These are phyloP conservation scores for Teinopalpus imperialis DNA, from an alignment of 2,888 invertebrate genomes.

Conservation along the genomic window DNA sequence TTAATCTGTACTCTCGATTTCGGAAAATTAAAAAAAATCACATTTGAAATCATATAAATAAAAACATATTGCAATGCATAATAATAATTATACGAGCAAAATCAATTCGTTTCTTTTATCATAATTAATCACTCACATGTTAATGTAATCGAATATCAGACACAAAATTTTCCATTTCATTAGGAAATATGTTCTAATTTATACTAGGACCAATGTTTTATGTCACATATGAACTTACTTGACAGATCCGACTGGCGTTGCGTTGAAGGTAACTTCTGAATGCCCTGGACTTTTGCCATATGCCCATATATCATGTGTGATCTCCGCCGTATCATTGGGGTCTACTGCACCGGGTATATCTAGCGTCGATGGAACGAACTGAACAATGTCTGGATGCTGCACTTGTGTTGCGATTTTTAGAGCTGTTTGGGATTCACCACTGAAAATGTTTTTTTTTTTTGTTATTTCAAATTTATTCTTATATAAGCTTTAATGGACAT, in stretches of 20 bases:
- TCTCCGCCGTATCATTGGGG: constrained; percentile 53
- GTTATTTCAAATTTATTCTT: too few relatives aligned
- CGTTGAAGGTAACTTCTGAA: constrained; percentile 83
- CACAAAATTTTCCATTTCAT: not conserved
- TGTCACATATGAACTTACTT: too few relatives aligned
- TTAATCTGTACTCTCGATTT: too few relatives aligned
- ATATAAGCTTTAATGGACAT: too few relatives aligned
- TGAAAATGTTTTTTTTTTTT: constrained; percentile 45
- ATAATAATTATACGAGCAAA: too few relatives aligned
- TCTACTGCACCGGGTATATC: constrained; percentile 56
- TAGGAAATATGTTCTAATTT: not conserved
- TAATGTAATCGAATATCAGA: too few relatives aligned
- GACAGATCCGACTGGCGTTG: constrained; percentile 73
- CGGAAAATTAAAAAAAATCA: too few relatives aligned
- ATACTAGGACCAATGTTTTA: too few relatives aligned
- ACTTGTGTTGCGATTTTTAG: constrained; percentile 78
- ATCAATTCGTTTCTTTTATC: too few relatives aligned
- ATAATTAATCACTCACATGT: too few relatives aligned
- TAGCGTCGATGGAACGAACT: constrained; percentile 74
- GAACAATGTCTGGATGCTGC: constrained; percentile 85
- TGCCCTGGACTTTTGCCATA: constrained; percentile 85
- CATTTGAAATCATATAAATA: too few relatives aligned
- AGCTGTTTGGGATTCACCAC: constrained; percentile 67
- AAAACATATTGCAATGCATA: too few relatives aligned
- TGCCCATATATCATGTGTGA: constrained; percentile 75